Evolutionary conservation across 1,140 invertebrate genomes (phyloP), one percentile per base, ranked within the genome.

Genomic region (Drosophila lowei): DNA sequence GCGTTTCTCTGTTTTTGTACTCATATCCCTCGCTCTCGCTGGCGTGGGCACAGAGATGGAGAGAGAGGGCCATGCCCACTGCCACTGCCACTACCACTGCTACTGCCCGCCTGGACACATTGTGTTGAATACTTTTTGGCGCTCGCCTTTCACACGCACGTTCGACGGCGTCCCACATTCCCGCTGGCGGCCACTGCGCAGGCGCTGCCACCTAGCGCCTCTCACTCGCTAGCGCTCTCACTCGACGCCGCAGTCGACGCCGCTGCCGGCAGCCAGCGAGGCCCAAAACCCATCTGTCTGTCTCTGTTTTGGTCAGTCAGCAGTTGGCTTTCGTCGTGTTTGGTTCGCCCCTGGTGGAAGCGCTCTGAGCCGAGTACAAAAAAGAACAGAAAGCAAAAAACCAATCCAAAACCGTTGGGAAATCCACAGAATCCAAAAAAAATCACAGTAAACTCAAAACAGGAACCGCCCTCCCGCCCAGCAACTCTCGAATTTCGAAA

Each of bases 231-330:
- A 47, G 18, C 61, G 53, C 70, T 58, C 56, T 49, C 71, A 53
- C 60, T 48, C 54, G 30, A 38, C 9, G 34, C 34, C 63, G 64
- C 73, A 56, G 83, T 77, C 83, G 74, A 63, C 77, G 70, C 64
- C 61, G 50, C 57, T 49, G 52, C 75, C 41, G 79, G 41, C 60
- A 43, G 21, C 67, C 60, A 43, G 16, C 67, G 56, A 58, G 59
- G 79, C 60, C 71, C 80, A 90, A 90, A 90, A 90, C 85, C 66
- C 78, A 79, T 59, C 89, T 85, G 84, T 78, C 73, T 70, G 79
- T 91, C 89, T 91, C 90, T 91, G 90, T 91, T 91, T 91, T 91
- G 90, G 90, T 91, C 90, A 91, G 90, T 91, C 89, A 91, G 89
- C 89, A 91, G 84, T 91, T 91, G 88, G 80, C 81, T 85, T 90